Evolutionary conservation across 2,888 invertebrate species (phyloP), one percentile per base, ranked within the genome.

Genomic region (Heliothis peltigera): DNA sequence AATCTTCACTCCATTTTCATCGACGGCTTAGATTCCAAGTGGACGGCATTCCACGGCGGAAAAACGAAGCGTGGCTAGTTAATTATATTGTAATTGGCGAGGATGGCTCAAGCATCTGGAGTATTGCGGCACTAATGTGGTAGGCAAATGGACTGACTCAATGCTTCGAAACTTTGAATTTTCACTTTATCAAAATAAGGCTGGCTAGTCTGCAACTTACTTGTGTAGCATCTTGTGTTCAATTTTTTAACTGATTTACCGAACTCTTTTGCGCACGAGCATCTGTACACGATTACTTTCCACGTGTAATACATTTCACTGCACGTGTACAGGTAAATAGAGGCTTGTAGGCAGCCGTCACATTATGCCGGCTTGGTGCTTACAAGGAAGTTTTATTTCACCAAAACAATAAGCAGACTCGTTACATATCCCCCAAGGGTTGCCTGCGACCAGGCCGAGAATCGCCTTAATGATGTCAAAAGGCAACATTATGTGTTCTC

Each of bases 381-480:
- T 79, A 77, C 70, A 76, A 75, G 75, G 79, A 79, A 75, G 69
- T 77, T 80, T 80, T 81, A 80, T 80, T 80, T 80, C 46, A 67
- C 63, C 69, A 71, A 85, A 85, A 85, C 84, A 85, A 85, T 85
- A 84, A 85, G 82, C 79, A 73, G 70, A 77, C 79, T 76, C 77
- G 77, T 80, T 80, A 77, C 80, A 79, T 77, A 68, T 80, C 70
- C 70, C 69, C 79, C 80, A 81, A 84, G 82, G 84, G 84, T 81
- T 80, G 80, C 57, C 71, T 72, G 81, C 77, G 84, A 83, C 82
- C 77, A 82, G 83, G 81, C 80, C 58, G 72, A 66, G 74, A 80
- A 70, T 84, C 81, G 81, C 85, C 87, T 92, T 94, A 94, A 94
- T 93, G 92, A 94, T 93, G 92, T 93, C 93, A 93, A 93, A 91